Evolutionary conservation across 2,888 invertebrate genomes (phyloP).

Genomic region (Acholoe squamosa): DNA sequence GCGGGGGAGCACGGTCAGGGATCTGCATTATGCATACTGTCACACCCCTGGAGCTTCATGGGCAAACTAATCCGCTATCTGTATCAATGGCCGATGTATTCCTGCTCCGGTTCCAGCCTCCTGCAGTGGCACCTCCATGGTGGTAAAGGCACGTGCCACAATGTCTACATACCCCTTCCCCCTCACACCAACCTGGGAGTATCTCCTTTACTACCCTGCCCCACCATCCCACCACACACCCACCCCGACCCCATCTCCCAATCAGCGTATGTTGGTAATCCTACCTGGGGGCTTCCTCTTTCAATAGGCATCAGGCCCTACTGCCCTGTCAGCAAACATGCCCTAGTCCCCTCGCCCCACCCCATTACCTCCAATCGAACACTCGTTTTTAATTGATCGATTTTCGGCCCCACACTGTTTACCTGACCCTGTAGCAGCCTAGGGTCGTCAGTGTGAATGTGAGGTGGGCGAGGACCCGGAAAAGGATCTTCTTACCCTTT

Average conservation of each 20-base stretch:
- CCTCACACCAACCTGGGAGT: background rate
- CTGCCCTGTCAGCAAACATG: conserved; percentile 23
- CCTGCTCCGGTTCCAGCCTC: conserved; percentile 49
- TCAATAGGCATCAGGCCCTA: background rate
- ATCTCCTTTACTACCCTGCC: background rate
- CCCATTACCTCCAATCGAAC: conserved; percentile 47
- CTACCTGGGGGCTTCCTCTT: background rate
- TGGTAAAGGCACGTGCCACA: background rate
- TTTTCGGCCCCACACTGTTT: conserved; percentile 26
- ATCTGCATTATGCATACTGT: background rate
- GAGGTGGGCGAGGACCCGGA: background rate
- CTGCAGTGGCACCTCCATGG: conserved; percentile 16
- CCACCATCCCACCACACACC: background rate
- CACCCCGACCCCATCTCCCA: background rate
- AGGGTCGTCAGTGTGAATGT: background rate
- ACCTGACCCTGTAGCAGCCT: conserved; percentile 24
- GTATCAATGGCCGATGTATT: conserved; percentile 24
- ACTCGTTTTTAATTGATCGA: conserved; percentile 55
- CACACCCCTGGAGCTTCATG: conserved; percentile 33
- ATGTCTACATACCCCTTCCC: background rate
- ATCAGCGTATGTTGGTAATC: background rate
- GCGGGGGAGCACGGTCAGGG: background rate
- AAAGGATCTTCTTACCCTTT: background rate
- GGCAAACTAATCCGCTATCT: conserved; percentile 45
- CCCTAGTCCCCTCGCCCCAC: background rate